Percentiles rank a stretch among this genome's conserved stretches.
Conservation (phyloP, 2,888 invertebrate species). For the Drosophila lacicola region DNA sequence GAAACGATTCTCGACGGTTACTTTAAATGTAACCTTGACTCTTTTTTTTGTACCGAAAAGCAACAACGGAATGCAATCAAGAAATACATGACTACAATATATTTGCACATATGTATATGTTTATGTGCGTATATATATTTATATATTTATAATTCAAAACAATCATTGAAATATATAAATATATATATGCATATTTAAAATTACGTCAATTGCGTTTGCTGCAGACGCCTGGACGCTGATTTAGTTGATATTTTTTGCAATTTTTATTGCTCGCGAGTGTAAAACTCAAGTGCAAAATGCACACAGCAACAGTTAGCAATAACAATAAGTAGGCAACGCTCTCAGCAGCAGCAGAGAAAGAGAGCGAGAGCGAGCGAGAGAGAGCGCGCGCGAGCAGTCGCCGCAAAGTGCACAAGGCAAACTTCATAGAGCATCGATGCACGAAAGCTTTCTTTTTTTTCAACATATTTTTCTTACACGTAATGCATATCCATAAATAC, state of each 20-base stretch:
- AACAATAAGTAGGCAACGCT: constrained; percentile 16
- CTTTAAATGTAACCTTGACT: constrained; percentile 45
- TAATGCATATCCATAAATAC: constrained; percentile 29
- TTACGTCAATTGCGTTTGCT: constrained; percentile 49
- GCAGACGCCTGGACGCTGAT: constrained; percentile 49
- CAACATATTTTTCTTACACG: constrained; percentile 23
- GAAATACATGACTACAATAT: background rate
- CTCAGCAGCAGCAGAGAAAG: background rate
- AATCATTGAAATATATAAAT: constrained; percentile 13
- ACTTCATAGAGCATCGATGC: constrained; percentile 29
- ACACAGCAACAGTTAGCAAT: constrained; percentile 12
- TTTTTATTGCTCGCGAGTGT: constrained; percentile 24
- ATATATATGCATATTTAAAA: constrained; percentile 14
- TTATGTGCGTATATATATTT: background rate
- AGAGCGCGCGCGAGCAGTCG: constrained; percentile 2
- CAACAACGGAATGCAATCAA: constrained; percentile 3
- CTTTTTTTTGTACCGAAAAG: constrained; percentile 14
- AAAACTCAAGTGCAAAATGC: constrained; percentile 29
- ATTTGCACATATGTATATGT: background rate
- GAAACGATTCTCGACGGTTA: constrained; percentile 34
- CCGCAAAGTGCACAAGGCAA: constrained; percentile 18
- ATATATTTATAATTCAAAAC: constrained; percentile 9
- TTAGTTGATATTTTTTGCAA: constrained; percentile 29
- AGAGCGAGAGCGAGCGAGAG: background rate
- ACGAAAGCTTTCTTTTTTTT: constrained; percentile 22